Conservation (phyloP, 2,888 invertebrate species). For the Dicycla oo region DNA sequence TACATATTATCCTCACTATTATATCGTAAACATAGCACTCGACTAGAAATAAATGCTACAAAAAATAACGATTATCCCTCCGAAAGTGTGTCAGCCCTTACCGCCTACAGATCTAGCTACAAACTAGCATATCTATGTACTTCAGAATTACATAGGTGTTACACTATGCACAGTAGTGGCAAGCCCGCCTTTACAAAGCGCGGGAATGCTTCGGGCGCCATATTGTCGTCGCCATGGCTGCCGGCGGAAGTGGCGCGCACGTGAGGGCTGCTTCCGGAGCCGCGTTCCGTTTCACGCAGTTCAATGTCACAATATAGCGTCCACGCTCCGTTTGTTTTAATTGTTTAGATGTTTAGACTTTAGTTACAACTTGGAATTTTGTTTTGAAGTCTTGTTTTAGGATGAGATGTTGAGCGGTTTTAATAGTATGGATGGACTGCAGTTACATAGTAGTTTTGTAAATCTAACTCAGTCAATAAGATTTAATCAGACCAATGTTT, state of each 20-base stretch:
- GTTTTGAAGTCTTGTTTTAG: slow-evolving; percentile 28
- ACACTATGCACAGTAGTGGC: slow-evolving; percentile 65
- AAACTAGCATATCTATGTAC: slow-evolving; percentile 44
- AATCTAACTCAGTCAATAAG: not conserved
- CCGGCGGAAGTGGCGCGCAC: slow-evolving; percentile 88
- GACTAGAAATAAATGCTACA: not conserved
- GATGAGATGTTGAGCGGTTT: not conserved
- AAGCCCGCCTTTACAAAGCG: slow-evolving; percentile 76
- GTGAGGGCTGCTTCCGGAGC: slow-evolving; percentile 87
- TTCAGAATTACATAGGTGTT: slow-evolving; percentile 65
- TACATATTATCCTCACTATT: not conserved
- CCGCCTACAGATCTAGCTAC: slow-evolving; percentile 25
- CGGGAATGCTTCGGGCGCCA: slow-evolving; percentile 84
- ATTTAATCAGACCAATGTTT: not conserved
- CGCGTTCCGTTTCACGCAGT: slow-evolving; percentile 87
- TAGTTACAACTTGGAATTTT: slow-evolving; percentile 42
- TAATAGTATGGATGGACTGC: not conserved
- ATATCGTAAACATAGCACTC: not conserved
- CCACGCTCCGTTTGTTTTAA: slow-evolving; percentile 72
- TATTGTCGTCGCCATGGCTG: slow-evolving; percentile 87
- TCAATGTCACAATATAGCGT: slow-evolving; percentile 85
- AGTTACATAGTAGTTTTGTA: not conserved
- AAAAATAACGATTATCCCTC: not conserved
- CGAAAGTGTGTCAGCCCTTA: slow-evolving; percentile 31
- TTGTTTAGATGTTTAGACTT: slow-evolving; percentile 63